Percentiles rank a stretch among this genome's conserved stretches.
These are phyloP conservation scores for Drosophila arizonae DNA, from an alignment of 1,140 invertebrate genomes.

Conservation along the genomic window DNA sequence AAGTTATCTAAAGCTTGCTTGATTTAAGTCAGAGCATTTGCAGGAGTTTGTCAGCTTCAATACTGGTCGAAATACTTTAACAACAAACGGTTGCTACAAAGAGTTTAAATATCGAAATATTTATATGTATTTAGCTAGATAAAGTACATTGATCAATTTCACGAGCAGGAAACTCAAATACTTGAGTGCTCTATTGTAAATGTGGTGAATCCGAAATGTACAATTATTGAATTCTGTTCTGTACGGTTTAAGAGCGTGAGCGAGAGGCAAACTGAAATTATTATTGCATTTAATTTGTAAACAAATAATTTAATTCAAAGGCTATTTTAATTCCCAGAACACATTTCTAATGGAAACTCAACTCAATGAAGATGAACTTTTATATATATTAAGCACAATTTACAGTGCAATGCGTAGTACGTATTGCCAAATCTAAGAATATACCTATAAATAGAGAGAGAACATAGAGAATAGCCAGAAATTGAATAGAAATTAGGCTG, in stretches of 20 bases:
- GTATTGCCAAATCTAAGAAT: neutral
- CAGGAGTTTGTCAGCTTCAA: neutral
- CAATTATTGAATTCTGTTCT: neutral
- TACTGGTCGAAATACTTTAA: neutral
- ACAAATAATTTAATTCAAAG: too few relatives aligned
- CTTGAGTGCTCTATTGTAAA: too few relatives aligned
- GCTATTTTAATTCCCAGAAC: too few relatives aligned
- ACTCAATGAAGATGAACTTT: slow-evolving; percentile 9
- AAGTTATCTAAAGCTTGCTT: neutral
- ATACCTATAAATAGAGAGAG: neutral
- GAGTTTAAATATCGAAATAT: neutral
- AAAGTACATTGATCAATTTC: neutral
- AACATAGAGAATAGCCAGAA: neutral
- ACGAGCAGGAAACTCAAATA: neutral
- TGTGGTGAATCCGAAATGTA: neutral
- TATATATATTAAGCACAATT: neutral
- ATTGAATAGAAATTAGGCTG: neutral
- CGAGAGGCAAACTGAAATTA: neutral
- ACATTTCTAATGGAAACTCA: neutral
- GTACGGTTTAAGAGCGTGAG: neutral
- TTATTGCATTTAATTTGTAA: slow-evolving; percentile 11
- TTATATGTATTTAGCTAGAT: neutral
- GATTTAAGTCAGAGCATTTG: neutral
- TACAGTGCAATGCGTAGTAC: neutral
- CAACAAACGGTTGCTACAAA: neutral